A percentile compares a stretch with the other conserved stretches of the same genome.
Evolutionary conservation across 35 echinoderm and acorn worm species (phyloP).

Genomic region (Ophiothrix spiculata): DNA sequence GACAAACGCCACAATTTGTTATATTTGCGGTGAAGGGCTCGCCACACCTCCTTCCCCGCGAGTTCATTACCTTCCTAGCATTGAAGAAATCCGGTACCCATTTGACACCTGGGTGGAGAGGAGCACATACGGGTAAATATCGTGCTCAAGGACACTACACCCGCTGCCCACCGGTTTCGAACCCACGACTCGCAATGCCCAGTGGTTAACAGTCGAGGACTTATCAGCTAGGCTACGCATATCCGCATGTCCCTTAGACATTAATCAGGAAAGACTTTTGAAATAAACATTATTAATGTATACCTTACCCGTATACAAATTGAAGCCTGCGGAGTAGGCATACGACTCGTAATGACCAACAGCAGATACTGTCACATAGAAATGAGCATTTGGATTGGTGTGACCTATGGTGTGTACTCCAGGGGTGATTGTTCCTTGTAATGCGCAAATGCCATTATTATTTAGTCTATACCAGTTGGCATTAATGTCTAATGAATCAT

Average conservation of each 20-base stretch:
- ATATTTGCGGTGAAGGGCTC: too few species aligned
- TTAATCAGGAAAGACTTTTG: too few species aligned
- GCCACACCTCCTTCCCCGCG: too few species aligned
- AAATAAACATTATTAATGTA: too few species aligned
- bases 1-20: too few species aligned
- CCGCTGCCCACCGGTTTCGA: not conserved
- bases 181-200: not conserved
- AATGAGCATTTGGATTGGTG: not conserved
- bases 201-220: not conserved
- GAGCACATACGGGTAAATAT: too few species aligned
- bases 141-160: not conserved
- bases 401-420: not conserved
- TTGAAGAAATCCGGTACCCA: too few species aligned
- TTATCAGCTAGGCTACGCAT: not conserved
- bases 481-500: not conserved
- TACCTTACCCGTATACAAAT: not conserved
- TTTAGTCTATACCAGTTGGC: not conserved
- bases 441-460: not conserved
- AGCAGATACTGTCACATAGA: not conserved
- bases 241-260: too few species aligned
- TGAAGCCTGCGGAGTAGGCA: not conserved
- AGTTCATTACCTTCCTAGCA: too few species aligned
- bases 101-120: too few species aligned
- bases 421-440: not conserved
- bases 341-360: not conserved